Evolutionary conservation across 1,140 invertebrate species (phyloP).

Genomic region (Drosophila dunni): DNA sequence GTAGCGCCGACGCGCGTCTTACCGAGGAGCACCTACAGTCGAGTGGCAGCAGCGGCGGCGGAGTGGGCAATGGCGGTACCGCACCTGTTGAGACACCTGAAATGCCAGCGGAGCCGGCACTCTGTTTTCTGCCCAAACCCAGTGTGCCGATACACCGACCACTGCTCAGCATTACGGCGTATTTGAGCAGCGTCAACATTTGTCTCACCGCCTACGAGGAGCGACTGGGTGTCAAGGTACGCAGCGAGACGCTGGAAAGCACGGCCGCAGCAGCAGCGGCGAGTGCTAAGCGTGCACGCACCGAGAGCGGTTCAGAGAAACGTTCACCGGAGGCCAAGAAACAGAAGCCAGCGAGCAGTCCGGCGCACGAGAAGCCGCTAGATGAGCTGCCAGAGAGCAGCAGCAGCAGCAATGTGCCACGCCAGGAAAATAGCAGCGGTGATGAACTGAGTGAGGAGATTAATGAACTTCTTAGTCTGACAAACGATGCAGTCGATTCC

Average conservation of each 20-base stretch:
- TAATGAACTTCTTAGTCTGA: constrained; percentile 53
- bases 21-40: constrained; percentile 51
- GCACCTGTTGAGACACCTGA: not conserved
- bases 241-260: constrained; percentile 80
- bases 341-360: constrained; percentile 39
- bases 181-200: constrained; percentile 90
- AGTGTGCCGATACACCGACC: constrained; percentile 88
- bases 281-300: constrained; percentile 85
- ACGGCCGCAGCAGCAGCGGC: constrained; percentile 32
- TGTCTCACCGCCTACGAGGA: constrained; percentile 90
- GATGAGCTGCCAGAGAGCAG: constrained; percentile 40
- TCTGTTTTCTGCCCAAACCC: constrained; percentile 80
- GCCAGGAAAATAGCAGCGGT: constrained; percentile 63
- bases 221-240: constrained; percentile 87
- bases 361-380: constrained; percentile 54
- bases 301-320: constrained; percentile 86
- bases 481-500: not conserved
- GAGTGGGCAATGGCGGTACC: not conserved
- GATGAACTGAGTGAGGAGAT: constrained; percentile 75
- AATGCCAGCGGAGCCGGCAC: constrained; percentile 43
- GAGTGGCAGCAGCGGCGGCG: not conserved
- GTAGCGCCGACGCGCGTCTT: constrained; percentile 85
- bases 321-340: constrained; percentile 84
- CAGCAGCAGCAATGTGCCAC: constrained; percentile 28
- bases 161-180: constrained; percentile 90